A percentile compares a stretch with the other conserved stretches of the same genome.
These are phyloP conservation scores for Hylomyscus alleni DNA, from an alignment of 2,797 vertebrate genomes.

Conservation along the genomic window DNA sequence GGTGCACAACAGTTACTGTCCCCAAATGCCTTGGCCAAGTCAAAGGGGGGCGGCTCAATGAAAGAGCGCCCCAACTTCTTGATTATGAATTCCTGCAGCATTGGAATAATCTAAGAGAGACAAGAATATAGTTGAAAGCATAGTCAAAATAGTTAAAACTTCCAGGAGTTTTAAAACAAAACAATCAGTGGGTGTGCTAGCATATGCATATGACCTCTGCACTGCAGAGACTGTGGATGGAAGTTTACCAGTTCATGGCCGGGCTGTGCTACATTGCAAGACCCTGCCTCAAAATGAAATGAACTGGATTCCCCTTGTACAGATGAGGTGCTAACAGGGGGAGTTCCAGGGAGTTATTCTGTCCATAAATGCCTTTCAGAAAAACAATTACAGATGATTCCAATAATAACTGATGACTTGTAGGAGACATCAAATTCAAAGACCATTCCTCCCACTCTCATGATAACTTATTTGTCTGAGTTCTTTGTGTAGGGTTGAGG, in stretches of 20 bases:
- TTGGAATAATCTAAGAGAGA: conserved; percentile 91
- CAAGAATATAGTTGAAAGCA: not conserved
- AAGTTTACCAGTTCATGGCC: not conserved
- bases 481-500: no score
- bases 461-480: not conserved
- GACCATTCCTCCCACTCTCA: not conserved
- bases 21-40: conserved; percentile 92
- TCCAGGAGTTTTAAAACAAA: not conserved
- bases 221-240: not conserved
- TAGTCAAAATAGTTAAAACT: not conserved
- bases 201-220: not conserved
- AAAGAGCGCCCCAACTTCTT: conserved; percentile 90
- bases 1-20: conserved; percentile 94
- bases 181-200: not conserved
- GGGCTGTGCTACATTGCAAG: not conserved
- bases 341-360: not conserved
- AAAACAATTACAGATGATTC: not conserved
- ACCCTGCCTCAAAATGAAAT: not conserved
- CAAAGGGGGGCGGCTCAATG: conserved; percentile 95
- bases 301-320: not conserved
- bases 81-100: conserved; percentile 94
- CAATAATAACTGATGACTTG: not conserved
- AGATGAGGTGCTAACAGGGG: not conserved
- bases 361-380: not conserved
- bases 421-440: not conserved